Base-by-base conservation (phyloP, 2,113 vertebrate species). In the Dasypus novemcinctus region DNA sequence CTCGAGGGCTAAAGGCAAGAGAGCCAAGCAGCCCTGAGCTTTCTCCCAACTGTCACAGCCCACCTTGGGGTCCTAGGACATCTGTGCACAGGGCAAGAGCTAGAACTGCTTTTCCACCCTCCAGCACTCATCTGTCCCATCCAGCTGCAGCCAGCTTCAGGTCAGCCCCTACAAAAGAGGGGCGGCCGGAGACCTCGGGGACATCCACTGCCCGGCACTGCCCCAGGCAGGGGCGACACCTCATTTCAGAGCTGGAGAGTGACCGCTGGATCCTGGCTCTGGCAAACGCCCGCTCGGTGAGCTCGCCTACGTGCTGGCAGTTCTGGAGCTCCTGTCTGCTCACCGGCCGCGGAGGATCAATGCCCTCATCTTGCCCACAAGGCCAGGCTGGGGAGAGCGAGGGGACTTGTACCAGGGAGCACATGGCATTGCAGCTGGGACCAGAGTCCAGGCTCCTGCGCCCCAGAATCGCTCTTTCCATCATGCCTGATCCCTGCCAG, bases 181-280 rank as follows among this genome's bases (percentile, higher is more conserved):
- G 25, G 33, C 36, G 54, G 21, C n/a, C 86, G 3, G 5, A 15
- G 14, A n/a, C 33, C 8, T n/a, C n/a, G n/a, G n/a, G n/a, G n/a
- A n/a, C n/a, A n/a, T n/a, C n/a, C n/a, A n/a, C n/a, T n/a, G n/a
- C n/a, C n/a, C n/a, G n/a, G n/a, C n/a, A n/a, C n/a, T 54, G 18
- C 54, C 52, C n/a, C 74, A 8, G 0, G 0, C 41, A 68, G 54
- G 54, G 54, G 54, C 54, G 3, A 3, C 9, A 7, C 46, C 41
- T 72, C 71, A 9, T 10, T 36, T 36, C 3, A 0, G 20, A 72
- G 0, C 43, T 13, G 18, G 23, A 41, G 2, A 17, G 9, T 41
- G 57, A 63, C 1, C 6, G 12, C 61, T 43, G 72, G 43, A 69
- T 8, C 33, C 15, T 7, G 1, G 61, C 33, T 63, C 83, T 33